These are phyloP conservation scores for Linyphia triangularis DNA, from an alignment of 2,888 invertebrate genomes.

Conservation along the genomic window DNA sequence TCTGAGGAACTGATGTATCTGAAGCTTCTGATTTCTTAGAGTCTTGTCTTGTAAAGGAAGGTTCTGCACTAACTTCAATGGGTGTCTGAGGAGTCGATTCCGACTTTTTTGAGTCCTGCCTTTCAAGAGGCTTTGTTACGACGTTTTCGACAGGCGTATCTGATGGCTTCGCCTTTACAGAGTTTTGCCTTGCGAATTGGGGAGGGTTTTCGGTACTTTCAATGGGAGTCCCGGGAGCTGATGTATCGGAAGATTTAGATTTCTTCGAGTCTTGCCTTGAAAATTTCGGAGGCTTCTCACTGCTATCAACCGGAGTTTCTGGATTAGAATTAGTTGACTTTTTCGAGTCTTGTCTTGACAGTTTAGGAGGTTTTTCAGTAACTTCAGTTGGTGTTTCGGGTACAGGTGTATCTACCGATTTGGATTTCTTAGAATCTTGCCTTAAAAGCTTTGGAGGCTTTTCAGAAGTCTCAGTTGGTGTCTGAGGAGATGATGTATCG, in stretches of 20 bases:
- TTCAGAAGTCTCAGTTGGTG: constrained; percentile 37
- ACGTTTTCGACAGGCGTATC: background rate
- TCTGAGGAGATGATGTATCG: constrained; percentile 25
- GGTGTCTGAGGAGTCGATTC: constrained; percentile 52
- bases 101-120: constrained; percentile 46
- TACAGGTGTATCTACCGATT: constrained; percentile 38
- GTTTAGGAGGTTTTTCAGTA: background rate
- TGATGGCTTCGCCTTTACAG: constrained; percentile 16
- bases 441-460: constrained; percentile 40
- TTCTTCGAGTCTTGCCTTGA: constrained; percentile 53
- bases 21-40: constrained; percentile 36
- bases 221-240: constrained; percentile 25
- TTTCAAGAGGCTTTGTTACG: background rate
- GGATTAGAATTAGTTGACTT: constrained; percentile 37
- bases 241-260: constrained; percentile 13
- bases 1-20: constrained; percentile 10
- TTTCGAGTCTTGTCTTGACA: constrained; percentile 41
- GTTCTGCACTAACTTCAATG: background rate
- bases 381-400: constrained; percentile 38
- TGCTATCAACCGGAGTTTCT: constrained; percentile 41
- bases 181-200: constrained; percentile 12
- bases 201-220: background rate
- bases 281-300: constrained; percentile 18
- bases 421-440: constrained; percentile 56
- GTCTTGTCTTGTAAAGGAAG: constrained; percentile 25